Percentiles rank a stretch among this genome's conserved stretches.
Evolutionary conservation across 2,888 invertebrate species (phyloP).

Genomic region (Hemicrepidius hirtus): DNA sequence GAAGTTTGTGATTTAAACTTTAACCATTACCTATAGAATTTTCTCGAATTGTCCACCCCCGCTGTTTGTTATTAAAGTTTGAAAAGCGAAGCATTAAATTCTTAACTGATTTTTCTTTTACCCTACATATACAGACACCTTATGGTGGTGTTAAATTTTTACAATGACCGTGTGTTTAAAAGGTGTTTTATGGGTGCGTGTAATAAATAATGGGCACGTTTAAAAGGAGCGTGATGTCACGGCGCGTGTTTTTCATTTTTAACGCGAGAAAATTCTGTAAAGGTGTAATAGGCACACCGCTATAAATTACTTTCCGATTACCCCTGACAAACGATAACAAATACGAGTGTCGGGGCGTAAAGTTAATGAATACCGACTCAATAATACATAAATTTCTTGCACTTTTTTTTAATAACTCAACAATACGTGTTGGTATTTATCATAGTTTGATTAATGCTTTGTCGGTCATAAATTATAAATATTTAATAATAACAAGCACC

Average conservation of each 20-base stretch:
- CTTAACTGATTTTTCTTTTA: too few relatives aligned
- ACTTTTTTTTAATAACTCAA: conserved; percentile 29
- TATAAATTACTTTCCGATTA: conserved; percentile 32
- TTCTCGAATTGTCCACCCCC: too few relatives aligned
- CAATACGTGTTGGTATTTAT: conserved; percentile 16
- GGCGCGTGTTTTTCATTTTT: conserved; percentile 26
- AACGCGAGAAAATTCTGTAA: conserved; percentile 16
- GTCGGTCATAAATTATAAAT: conserved; percentile 21
- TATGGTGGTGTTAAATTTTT: not conserved
- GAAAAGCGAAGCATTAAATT: too few relatives aligned
- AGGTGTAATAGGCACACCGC: conserved; percentile 23
- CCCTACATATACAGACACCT: not conserved
- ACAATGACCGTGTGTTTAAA: not conserved
- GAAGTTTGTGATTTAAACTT: too few relatives aligned
- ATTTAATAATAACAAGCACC: conserved; percentile 11
- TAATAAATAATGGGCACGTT: conserved; percentile 24
- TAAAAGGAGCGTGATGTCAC: conserved; percentile 27
- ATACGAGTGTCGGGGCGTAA: conserved; percentile 37
- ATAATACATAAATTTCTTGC: conserved; percentile 39
- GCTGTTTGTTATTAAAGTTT: too few relatives aligned
- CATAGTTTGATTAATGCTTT: conserved; percentile 26
- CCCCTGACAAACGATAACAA: conserved; percentile 43
- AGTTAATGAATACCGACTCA: conserved; percentile 42
- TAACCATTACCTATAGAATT: too few relatives aligned
- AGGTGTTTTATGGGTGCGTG: conserved; percentile 21